A percentile compares a stretch with the other conserved stretches of the same genome.
Conservation (phyloP, 2,113 vertebrate genomes). For the Thinocorus orbignyianus region DNA sequence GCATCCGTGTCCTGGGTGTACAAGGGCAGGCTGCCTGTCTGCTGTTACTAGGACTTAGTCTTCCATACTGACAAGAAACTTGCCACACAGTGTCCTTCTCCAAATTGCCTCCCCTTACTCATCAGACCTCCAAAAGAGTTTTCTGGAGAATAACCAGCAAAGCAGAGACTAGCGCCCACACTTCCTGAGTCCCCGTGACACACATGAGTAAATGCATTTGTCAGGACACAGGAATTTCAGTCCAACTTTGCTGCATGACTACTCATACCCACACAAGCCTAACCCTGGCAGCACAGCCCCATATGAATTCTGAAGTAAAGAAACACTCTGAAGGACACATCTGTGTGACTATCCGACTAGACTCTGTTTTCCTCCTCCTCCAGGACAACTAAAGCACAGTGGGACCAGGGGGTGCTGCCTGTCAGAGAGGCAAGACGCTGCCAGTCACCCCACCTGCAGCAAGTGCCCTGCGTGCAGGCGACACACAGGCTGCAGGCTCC, state of each 20-base stretch:
- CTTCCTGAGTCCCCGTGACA: conserved; percentile 23
- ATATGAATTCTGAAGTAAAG: background rate
- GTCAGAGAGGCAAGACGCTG: background rate
- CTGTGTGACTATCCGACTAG: rapidly evolving
- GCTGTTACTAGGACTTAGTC: background rate
- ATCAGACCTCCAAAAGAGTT: background rate
- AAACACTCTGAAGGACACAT: background rate
- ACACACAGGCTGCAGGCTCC: background rate
- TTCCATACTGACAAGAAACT: background rate
- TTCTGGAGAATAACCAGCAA: background rate
- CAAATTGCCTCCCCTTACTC: background rate
- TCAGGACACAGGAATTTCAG: conserved; percentile 14
- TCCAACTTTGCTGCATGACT: background rate
- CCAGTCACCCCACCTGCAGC: background rate
- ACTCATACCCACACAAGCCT: background rate
- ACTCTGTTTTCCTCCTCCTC: background rate
- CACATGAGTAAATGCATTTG: background rate
- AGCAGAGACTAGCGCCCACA: background rate
- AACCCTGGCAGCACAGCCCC: background rate
- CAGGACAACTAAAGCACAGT: rapidly evolving
- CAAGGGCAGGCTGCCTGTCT: background rate
- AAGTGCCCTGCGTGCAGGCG: rapidly evolving
- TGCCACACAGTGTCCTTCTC: background rate
- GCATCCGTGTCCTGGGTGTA: background rate
- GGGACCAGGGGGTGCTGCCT: background rate